Evolutionary conservation across 2,888 invertebrate genomes (phyloP).

Genomic region (Sympetrum striolatum): DNA sequence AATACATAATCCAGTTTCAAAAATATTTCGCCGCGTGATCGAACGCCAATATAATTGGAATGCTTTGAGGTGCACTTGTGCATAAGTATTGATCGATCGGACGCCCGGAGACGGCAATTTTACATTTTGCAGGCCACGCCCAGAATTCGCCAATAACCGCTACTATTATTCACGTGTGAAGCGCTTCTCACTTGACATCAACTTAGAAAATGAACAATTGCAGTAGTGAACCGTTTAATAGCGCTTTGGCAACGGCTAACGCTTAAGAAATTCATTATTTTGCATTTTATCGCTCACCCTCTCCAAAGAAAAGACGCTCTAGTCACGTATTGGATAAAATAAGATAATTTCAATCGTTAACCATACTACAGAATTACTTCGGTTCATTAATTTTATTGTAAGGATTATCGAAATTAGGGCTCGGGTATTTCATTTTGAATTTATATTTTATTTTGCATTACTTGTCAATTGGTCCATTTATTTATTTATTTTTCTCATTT

Average conservation of each 20-base stretch:
- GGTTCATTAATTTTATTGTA: too few species aligned
- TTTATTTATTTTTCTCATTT: too few species aligned
- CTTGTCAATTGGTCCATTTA: too few species aligned
- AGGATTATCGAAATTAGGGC: too few species aligned
- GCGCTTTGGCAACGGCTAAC: background rate
- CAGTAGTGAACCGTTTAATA: background rate
- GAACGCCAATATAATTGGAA: constrained; percentile 13
- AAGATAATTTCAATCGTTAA: too few species aligned
- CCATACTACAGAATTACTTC: too few species aligned
- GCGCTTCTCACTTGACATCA: constrained; percentile 4
- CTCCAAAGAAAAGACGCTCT: too few species aligned
- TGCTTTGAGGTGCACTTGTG: constrained; percentile 37
- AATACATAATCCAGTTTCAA: background rate
- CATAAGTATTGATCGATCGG: constrained; percentile 39
- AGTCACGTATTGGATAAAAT: too few species aligned
- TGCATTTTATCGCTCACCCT: too few species aligned
- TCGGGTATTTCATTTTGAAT: too few species aligned
- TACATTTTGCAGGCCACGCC: constrained; percentile 33
- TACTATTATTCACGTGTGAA: constrained; percentile 15
- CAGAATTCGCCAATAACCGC: constrained; percentile 31
- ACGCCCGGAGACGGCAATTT: constrained; percentile 9
- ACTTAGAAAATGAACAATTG: background rate
- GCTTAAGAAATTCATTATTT: background rate
- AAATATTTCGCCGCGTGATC: constrained; percentile 21
- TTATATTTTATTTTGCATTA: too few species aligned